Evolutionary conservation across 2,888 invertebrate species (phyloP), one percentile per base, ranked within the genome.

Genomic region (Scaptomyza parva): DNA sequence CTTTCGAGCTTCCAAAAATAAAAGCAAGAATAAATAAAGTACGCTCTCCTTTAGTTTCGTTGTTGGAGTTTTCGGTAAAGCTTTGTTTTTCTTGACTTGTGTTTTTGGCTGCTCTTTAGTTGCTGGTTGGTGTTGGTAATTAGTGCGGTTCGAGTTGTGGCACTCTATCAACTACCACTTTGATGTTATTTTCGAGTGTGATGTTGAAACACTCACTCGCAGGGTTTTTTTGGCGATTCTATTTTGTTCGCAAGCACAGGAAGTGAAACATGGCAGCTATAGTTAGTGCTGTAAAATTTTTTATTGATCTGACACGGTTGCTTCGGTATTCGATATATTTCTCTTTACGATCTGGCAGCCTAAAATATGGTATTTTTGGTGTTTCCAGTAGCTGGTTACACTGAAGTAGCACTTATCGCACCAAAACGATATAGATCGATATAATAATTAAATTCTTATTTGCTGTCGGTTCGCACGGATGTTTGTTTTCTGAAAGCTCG

Each of bases 201-300:
- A 91, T 90, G 90, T 91, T 90, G 94, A 94, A 93, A 76, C 81
- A 81, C 81, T 94, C 93, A 94, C 95, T 94, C 94, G 95, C 94
- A 95, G 79, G 87, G 84, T 73, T 86, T 87, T 84, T 72, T 87
- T 78, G 71, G 80, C 78, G 80, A 86, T 84, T 88, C 61, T 88
- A 82, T 88, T 80, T 91, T 90, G 80, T 91, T 89, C 89, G 88
- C 87, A 77, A 84, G 88, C 87, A 84, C 81, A 79, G 84, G 84
- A 84, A 84, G 87, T 84, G 68, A 78, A 86, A 83, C 85, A 85
- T 81, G 86, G 86, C 81, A 85, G 80, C 82, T 70, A 75, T 47
- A 30, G 18, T 51, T 50, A 84, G 78, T 69, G 72, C 45, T 84
- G 76, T 70, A 73, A 20, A 75, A 75, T 61, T 75, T 69, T 72